Conservation (phyloP, 2,888 invertebrate species). For the Chamaedrilus cognettii region DNA sequence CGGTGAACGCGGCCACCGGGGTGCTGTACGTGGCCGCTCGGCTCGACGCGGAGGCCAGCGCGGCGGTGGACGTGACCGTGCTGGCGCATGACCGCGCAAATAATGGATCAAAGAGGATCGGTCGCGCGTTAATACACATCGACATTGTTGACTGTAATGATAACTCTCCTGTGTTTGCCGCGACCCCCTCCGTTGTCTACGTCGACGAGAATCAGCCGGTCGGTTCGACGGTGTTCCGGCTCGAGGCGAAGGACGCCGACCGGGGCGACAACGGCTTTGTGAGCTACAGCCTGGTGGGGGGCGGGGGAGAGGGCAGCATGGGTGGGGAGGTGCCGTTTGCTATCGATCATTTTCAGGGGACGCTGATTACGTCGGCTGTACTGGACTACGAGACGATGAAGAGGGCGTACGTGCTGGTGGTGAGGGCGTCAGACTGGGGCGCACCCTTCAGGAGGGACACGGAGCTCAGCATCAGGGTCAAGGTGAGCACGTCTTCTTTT, state of each 20-base stretch:
- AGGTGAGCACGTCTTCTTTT: too few relatives aligned
- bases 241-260: slow-evolving; percentile 85
- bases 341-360: slow-evolving; percentile 90
- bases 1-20: slow-evolving; percentile 84
- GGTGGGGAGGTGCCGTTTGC: slow-evolving; percentile 90
- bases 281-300: slow-evolving; percentile 89
- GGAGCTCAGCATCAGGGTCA: slow-evolving; percentile 81
- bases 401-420: slow-evolving; percentile 76
- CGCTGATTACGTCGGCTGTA: slow-evolving; percentile 79
- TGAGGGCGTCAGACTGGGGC: slow-evolving; percentile 96
- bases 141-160: slow-evolving; percentile 90
- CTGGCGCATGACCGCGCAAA: slow-evolving; percentile 65
- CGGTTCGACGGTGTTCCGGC: slow-evolving; percentile 80
- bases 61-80: slow-evolving; percentile 62
- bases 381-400: slow-evolving; percentile 91
- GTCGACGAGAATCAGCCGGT: slow-evolving; percentile 87
- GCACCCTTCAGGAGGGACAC: slow-evolving; percentile 85
- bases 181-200: slow-evolving; percentile 66
- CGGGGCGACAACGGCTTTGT: slow-evolving; percentile 94
- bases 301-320: too few relatives aligned
- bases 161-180: slow-evolving; percentile 86
- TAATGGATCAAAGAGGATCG: slow-evolving; percentile 79
- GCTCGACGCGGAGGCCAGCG: slow-evolving; percentile 82
- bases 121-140: slow-evolving; percentile 77
- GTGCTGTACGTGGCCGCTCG: slow-evolving; percentile 80